phyloP scores from a whole-genome alignment of 1,140 invertebrate genomes.

The Magallana gigas region DNA sequence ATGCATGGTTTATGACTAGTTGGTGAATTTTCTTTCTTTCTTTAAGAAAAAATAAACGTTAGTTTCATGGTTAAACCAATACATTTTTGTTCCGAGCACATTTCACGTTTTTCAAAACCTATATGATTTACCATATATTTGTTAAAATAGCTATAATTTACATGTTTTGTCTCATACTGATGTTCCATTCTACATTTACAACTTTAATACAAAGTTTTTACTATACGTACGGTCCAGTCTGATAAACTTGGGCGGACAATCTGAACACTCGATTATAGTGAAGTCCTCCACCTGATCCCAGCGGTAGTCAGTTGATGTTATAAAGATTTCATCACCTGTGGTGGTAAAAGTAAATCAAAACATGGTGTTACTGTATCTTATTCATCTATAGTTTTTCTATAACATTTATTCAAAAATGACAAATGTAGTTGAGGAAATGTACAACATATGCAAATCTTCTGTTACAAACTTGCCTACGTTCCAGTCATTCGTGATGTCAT shows the following conservation, averaged over 20 bases:
- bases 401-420: background rate
- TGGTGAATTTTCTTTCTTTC: no score
- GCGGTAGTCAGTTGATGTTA: conserved; percentile 44
- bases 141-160: no score
- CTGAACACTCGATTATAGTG: conserved; percentile 32
- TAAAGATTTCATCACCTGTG: conserved; percentile 32
- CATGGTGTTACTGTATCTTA: background rate
- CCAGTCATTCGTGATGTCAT: conserved; percentile 20
- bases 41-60: no score
- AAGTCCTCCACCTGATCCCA: conserved; percentile 33
- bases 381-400: no score
- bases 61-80: no score
- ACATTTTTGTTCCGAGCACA: no score
- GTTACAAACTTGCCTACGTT: background rate
- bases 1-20: no score
- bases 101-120: no score
- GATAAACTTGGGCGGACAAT: conserved; percentile 29
- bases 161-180: no score
- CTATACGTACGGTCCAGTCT: conserved; percentile 28
- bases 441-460: background rate
- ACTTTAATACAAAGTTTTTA: background rate
- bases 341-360: background rate
- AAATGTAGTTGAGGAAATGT: background rate
- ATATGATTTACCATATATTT: no score
- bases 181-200: no score